Percentiles rank a stretch among this genome's conserved stretches.
Evolutionary conservation across 2,888 invertebrate species (phyloP).

Genomic region (Leptopilina myrica): DNA sequence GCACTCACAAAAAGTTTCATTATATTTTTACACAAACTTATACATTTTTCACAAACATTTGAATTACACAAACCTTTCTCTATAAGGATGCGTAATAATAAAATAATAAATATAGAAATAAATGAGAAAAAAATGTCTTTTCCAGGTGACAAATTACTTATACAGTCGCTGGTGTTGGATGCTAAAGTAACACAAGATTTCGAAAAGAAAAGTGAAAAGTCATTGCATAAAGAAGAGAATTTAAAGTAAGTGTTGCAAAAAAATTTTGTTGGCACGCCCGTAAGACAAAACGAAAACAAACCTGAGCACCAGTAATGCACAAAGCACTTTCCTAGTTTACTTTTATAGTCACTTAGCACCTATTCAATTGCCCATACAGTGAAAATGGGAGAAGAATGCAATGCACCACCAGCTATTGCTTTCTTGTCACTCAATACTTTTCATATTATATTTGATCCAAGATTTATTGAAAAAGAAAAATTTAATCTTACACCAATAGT

Average conservation of each 20-base stretch:
- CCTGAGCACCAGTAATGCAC: slow-evolving; percentile 59
- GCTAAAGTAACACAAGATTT: slow-evolving; percentile 93
- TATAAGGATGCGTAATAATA: not conserved
- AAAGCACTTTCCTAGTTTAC: slow-evolving; percentile 55
- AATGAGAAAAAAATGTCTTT: slow-evolving; percentile 51
- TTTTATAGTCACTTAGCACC: slow-evolving; percentile 57
- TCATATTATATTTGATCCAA: not conserved
- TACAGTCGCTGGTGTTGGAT: slow-evolving; percentile 93
- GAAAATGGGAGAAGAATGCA: slow-evolving; percentile 19
- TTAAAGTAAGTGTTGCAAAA: slow-evolving; percentile 81
- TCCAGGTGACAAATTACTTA: slow-evolving; percentile 92
- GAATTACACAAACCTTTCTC: not conserved
- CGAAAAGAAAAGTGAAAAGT: slow-evolving; percentile 81
- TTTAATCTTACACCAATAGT: too few species aligned
- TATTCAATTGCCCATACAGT: not conserved
- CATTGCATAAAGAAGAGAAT: slow-evolving; percentile 76
- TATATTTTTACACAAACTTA: slow-evolving; percentile 9
- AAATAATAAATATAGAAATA: not conserved
- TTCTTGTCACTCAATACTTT: not conserved
- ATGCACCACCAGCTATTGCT: slow-evolving; percentile 4
- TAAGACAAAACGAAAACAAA: slow-evolving; percentile 60
- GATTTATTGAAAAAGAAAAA: not conserved
- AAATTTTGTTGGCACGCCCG: slow-evolving; percentile 60
- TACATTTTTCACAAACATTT: not conserved
- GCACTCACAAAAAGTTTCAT: slow-evolving; percentile 65